A percentile compares a stretch with the other conserved stretches of the same genome.
Conservation (phyloP, 1,140 invertebrate species). For the Zaprionus tsacasi region DNA sequence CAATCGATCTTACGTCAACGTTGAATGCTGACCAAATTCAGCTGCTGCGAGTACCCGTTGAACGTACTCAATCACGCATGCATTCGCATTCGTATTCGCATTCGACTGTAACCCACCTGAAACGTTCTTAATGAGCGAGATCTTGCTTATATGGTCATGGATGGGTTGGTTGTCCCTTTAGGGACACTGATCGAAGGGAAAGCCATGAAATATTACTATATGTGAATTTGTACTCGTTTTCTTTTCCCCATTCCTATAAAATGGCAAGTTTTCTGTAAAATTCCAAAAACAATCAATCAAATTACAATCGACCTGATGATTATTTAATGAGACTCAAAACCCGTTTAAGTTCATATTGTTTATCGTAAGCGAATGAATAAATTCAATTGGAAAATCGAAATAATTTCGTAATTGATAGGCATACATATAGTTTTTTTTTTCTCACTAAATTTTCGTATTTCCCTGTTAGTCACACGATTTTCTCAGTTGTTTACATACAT, state of each 20-base stretch:
- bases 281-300: conserved; percentile 2
- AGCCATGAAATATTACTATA: not conserved
- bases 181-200: not conserved
- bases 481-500: not conserved
- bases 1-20: conserved; percentile 70
- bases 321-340: not conserved
- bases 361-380: not conserved
- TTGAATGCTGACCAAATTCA: conserved; percentile 47
- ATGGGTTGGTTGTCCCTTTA: conserved; percentile 6
- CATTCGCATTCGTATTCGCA: conserved; percentile 15
- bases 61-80: conserved; percentile 27
- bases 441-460: not conserved
- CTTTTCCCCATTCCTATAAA: not conserved
- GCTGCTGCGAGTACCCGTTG: conserved; percentile 5
- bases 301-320: conserved; percentile 2
- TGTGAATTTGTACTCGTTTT: not conserved
- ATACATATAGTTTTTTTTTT: not conserved
- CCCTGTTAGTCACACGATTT: not conserved
- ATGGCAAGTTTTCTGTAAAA: not conserved
- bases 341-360: not conserved
- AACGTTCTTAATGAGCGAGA: not conserved
- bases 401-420: not conserved
- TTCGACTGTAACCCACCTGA: not conserved
- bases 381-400: not conserved
- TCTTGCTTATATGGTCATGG: conserved; percentile 4